phyloP scores from a whole-genome alignment of 2,888 invertebrate species.

The Napeogenes inachia region DNA sequence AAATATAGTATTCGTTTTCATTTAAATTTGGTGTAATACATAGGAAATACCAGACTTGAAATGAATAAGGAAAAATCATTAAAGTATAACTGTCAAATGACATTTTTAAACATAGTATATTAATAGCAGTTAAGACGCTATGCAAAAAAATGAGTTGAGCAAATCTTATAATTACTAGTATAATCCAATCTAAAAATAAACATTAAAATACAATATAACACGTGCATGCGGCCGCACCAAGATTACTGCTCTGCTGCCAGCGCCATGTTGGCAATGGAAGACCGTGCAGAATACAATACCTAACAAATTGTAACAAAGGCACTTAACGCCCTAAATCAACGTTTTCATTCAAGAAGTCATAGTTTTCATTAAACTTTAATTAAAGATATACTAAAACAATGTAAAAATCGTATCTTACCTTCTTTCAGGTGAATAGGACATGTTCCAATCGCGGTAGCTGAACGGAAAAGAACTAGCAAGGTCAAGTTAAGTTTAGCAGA shows the following conservation, averaged over 20 bases:
- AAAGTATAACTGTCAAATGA: conserved; percentile 52
- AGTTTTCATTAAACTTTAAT: conserved; percentile 36
- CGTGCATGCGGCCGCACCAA: conserved; percentile 62
- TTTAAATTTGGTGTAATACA: neutral
- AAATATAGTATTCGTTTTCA: too few species aligned
- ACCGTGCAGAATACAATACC: conserved; percentile 55
- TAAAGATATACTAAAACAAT: conserved; percentile 43
- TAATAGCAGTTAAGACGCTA: conserved; percentile 7
- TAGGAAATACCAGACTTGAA: conserved; percentile 2
- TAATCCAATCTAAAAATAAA: neutral
- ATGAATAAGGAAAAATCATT: conserved; percentile 45
- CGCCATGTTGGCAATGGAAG: conserved; percentile 78
- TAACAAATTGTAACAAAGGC: conserved; percentile 31
- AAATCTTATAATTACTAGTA: neutral
- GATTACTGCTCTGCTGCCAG: conserved; percentile 65
- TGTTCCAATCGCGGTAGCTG: conserved; percentile 87
- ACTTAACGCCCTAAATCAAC: conserved; percentile 18
- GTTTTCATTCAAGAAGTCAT: conserved; percentile 21
- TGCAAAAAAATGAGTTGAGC: neutral
- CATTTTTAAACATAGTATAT: conserved; percentile 32
- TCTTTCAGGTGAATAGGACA: conserved; percentile 89
- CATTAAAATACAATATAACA: conserved; percentile 44
- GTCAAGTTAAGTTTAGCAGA: conserved; percentile 75
- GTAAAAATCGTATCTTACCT: conserved; percentile 81
- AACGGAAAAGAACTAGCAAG: conserved; percentile 83